These are phyloP conservation scores for Babylonia areolata DNA, from an alignment of 1,140 invertebrate species.

Conservation along the genomic window DNA sequence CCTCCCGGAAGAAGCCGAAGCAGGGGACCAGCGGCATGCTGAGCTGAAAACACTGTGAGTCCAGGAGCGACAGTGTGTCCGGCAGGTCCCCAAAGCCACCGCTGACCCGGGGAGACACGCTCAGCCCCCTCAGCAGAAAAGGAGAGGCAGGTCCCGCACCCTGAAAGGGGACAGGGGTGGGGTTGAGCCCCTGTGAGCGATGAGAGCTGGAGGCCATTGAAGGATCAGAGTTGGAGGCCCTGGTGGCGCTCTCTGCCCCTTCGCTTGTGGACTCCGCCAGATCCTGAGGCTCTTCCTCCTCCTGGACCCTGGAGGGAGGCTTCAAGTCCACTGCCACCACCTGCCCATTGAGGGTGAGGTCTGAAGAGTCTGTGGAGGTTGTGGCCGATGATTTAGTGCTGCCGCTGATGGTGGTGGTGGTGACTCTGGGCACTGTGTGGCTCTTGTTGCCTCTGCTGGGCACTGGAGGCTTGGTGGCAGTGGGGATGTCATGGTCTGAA, in stretches of 20 bases:
- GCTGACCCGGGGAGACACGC: neutral
- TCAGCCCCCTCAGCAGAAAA: neutral
- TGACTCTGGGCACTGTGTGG: neutral
- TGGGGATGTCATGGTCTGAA: slow-evolving; percentile 20
- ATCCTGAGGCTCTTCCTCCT: neutral
- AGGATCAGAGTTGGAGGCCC: neutral
- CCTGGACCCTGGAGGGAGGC: neutral
- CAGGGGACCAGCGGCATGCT: neutral
- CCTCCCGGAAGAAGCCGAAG: slow-evolving; percentile 31
- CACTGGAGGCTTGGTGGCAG: neutral
- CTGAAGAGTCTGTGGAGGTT: neutral
- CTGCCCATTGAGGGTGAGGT: neutral
- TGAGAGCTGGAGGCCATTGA: neutral
- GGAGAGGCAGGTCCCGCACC: neutral
- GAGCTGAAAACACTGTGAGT: slow-evolving; percentile 16
- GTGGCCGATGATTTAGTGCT: neutral
- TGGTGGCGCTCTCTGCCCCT: neutral
- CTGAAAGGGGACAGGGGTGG: neutral
- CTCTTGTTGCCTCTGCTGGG: slow-evolving; percentile 6
- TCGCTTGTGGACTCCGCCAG: neutral
- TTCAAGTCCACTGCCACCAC: neutral
- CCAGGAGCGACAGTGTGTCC: slow-evolving; percentile 10
- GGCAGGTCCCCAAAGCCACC: neutral
- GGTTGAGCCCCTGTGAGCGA: neutral
- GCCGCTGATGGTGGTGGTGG: neutral